Evolutionary conservation across 1,140 invertebrate species (phyloP), one percentile per base, ranked within the genome.

Genomic region (Saccostrea cuccullata): DNA sequence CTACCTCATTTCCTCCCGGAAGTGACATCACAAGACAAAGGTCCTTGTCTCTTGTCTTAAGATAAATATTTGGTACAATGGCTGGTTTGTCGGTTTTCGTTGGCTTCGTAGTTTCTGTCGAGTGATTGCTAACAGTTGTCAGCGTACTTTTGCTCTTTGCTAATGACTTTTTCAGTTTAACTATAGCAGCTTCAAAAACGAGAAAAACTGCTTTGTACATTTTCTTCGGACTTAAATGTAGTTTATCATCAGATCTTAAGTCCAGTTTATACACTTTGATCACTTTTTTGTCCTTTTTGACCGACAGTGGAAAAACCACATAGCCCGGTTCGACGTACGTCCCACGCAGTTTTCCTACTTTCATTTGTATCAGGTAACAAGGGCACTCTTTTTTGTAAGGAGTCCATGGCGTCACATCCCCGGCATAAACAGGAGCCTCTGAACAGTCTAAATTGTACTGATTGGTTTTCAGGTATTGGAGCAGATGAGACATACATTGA

Each of bases 141-240:
- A 67, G 17, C 17, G 58, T 60, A 84, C 47, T 40, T 60, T 26
- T 47, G 64, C 77, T 67, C 82, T 87, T 55, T 40, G 30, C 40
- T 13, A 67, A 17, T 15, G 82, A 58, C 36, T 56, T 84, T 40
- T 86, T 85, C n/a, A 86, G 23, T 86, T 90, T 91, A 15, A 86
- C n/a, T 4, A 92, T 88, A 20, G 82, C 85, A 55, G 58, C 73
- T 23, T 88, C 86, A 55, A 90, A 86, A 13, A 91, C 85, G 47
- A 88, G 89, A 36, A 70, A 82, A 20, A 90, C 87, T 11, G 77
- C 56, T 26, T 85, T 40, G 40, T 91, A 89, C 58, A 89, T 90
- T 87, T 92, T 92, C 84, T 86, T 88, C 5, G 90, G 90, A 40
- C 90, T 90, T 77, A 91, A 73, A 84, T 91, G 85, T 15, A 55